phyloP scores from a whole-genome alignment of 2,113 vertebrate species.

The Oryzias javanicus region DNA sequence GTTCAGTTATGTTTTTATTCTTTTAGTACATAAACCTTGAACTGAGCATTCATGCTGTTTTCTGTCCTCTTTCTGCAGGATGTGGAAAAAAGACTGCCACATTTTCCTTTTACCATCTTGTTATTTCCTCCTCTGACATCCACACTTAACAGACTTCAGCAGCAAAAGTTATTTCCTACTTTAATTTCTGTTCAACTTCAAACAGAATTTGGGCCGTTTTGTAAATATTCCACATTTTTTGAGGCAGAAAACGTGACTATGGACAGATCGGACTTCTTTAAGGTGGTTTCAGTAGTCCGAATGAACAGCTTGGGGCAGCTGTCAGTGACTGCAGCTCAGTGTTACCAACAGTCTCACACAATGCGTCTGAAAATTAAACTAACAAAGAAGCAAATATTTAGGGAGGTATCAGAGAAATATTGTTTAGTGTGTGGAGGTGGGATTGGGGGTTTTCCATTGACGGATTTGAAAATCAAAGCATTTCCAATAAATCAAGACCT shows the following conservation, averaged over 20 bases:
- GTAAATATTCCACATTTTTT: not conserved
- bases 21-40: conserved; percentile 29
- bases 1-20: not conserved
- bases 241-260: not conserved
- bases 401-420: too few species aligned
- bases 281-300: not conserved
- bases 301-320: not conserved
- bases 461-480: too few species aligned
- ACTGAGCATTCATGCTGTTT: conserved; percentile 9
- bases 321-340: not conserved
- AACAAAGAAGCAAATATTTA: too few species aligned
- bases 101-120: not conserved
- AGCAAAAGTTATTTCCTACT: not conserved
- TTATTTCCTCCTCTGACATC: conserved; percentile 6
- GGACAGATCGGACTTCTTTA: not conserved
- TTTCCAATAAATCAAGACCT: too few species aligned
- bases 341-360: too few species aligned
- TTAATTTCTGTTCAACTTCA: not conserved
- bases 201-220: not conserved
- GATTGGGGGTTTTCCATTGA: too few species aligned
- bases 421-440: too few species aligned
- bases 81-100: not conserved
- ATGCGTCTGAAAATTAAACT: too few species aligned
- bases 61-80: conserved; percentile 3
- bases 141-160: not conserved